A percentile compares a stretch with the other conserved stretches of the same genome.
Conservation (phyloP, 2,113 vertebrate genomes). For the Dunckerocampus dactyliophorus region DNA sequence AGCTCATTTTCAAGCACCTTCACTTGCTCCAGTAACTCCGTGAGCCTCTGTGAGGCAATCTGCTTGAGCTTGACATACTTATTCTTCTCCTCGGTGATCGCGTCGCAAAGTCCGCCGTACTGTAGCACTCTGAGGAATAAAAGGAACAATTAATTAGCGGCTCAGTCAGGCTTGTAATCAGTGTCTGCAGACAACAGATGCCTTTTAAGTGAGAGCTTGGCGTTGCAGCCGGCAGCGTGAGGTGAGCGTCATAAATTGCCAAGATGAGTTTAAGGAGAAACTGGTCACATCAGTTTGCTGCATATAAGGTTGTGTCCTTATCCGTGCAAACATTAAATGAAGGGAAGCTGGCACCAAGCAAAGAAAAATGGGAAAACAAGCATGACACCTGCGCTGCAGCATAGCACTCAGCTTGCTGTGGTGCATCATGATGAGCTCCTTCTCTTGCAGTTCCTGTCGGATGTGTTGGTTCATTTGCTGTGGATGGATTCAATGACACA, state of each 20-base stretch:
- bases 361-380: constrained; percentile 1
- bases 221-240: background rate
- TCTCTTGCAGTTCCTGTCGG: constrained; percentile 77
- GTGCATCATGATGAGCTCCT: constrained; percentile 76
- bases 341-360: background rate
- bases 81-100: constrained; percentile 78
- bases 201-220: background rate
- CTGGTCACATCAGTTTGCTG: constrained; percentile 5
- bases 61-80: constrained; percentile 81
- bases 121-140: constrained; percentile 71
- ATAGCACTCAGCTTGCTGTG: constrained; percentile 75
- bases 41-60: constrained; percentile 72
- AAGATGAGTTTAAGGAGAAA: constrained; percentile 9
- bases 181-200: background rate
- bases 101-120: constrained; percentile 71
- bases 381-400: constrained; percentile 78
- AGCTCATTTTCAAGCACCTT: constrained; percentile 78
- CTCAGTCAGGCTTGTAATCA: constrained; percentile 2
- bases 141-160: constrained; percentile 7
- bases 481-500: constrained; percentile 29
- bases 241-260: constrained; percentile 27
- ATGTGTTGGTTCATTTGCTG: constrained; percentile 78
- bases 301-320: background rate
- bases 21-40: constrained; percentile 73
- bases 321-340: constrained; percentile 10